Conservation (phyloP, 2,797 vertebrate genomes). For the Leptoclinus maculatus region DNA sequence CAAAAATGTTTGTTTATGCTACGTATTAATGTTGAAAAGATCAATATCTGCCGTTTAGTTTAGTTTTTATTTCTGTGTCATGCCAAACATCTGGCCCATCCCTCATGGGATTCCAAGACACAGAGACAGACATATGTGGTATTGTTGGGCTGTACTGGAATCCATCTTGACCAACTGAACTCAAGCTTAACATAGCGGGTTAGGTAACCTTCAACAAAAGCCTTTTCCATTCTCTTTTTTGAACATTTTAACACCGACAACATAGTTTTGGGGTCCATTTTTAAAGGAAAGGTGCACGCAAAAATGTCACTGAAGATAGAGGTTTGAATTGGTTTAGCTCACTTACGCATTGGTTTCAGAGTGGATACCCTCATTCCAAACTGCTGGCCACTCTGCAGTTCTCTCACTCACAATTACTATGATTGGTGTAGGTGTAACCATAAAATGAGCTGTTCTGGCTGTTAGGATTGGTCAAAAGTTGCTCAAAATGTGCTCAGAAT, state of each 20-base stretch:
- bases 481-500: background rate
- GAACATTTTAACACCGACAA: background rate
- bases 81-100: background rate
- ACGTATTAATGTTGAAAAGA: background rate
- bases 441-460: conserved; percentile 49
- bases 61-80: background rate
- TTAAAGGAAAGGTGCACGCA: background rate
- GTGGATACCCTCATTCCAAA: conserved; percentile 5
- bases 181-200: background rate
- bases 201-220: background rate
- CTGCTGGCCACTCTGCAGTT: background rate
- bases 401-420: background rate
- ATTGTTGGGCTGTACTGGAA: background rate
- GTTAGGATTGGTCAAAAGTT: conserved; percentile 16
- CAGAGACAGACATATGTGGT: background rate
- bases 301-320: conserved; percentile 5
- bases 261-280: background rate
- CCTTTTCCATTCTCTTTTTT: background rate
- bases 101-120: background rate
- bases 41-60: background rate
- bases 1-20: too few relatives aligned
- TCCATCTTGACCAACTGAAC: background rate
- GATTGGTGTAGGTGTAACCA: conserved; percentile 8
- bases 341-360: background rate
- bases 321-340: conserved; percentile 15